Base-by-base conservation (phyloP, 2,797 vertebrate genomes). In the Tangara arthus region DNA sequence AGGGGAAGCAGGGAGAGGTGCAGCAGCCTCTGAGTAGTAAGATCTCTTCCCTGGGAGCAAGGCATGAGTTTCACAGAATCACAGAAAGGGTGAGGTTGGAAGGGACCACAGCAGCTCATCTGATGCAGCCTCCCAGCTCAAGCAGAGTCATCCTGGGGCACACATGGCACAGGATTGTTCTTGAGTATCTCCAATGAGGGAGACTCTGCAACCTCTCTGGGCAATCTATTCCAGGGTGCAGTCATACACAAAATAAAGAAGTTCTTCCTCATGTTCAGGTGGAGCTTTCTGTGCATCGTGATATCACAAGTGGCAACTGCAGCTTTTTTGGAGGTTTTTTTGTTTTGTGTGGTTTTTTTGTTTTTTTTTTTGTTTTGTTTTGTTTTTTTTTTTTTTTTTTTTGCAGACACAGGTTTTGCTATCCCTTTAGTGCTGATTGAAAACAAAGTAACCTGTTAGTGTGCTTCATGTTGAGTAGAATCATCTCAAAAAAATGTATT, bases 261-360 rank as follows among this genome's bases (percentile, higher is more conserved):
- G 24, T 17, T 39, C 24, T 46, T 61, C 28, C 23, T 60, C 13
- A 1, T 16, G 9, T 39, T 46, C 24, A 34, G 63, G 13, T 77
- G 47, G n/a, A 47, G 21, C 17, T 61, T 61, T 34, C 21, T 69
- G 30, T 47, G 21, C 30, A 30, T 61, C 20, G 8, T 42, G 28
- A 2, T 46, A 49, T 21, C 24, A 65, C 53, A 59, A 60, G 28
- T 42, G 16, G 28, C 21, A 71, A 2, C 41, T 81, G 21, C 19
- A 66, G 28, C 22, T 12, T 27, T 34, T 68, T 18, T 42, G 41
- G 41, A 41, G 16, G 41, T 12, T 18, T 59, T 15, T 4, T 42
- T 16, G 8, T n/a, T n/a, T n/a, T n/a, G n/a, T n/a, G n/a, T n/a
- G n/a, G 4, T 4, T 0, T 3, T 13, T 32, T 27, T 18, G 26